phyloP scores from a whole-genome alignment of 2,113 vertebrate genomes.

The Lycaon pictus region DNA sequence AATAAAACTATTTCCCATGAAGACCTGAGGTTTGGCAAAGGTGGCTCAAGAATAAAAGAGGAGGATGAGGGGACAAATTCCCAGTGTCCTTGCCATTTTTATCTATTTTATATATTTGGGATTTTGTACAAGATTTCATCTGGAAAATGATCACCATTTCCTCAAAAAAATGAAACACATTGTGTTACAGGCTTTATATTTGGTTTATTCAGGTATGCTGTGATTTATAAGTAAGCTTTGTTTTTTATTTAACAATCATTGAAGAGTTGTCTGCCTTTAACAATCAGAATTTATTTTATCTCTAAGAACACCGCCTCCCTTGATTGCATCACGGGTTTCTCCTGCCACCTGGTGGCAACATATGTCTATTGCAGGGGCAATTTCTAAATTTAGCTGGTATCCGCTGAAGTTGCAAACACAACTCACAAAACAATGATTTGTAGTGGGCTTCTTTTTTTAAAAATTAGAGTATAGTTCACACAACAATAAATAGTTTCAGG shows the following conservation, averaged over 20 bases:
- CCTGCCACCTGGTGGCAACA: constrained; percentile 81
- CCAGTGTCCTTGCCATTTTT: neutral
- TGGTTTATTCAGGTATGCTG: constrained; percentile 29
- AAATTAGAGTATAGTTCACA: neutral
- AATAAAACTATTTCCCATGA: constrained; percentile 6
- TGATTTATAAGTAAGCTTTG: constrained; percentile 64
- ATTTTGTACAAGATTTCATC: neutral
- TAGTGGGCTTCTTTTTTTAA: neutral
- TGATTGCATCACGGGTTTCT: constrained; percentile 66
- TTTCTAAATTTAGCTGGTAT: constrained; percentile 26
- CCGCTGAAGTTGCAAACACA: neutral
- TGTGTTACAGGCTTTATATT: neutral
- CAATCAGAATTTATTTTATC: constrained; percentile 40
- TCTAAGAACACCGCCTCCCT: neutral
- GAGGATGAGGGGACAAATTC: neutral
- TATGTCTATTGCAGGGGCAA: constrained; percentile 76
- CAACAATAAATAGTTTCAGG: neutral
- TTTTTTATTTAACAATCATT: constrained; percentile 70
- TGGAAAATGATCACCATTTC: neutral
- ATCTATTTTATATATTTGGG: neutral
- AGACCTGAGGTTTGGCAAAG: neutral
- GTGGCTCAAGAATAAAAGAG: neutral
- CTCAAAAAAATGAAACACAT: neutral
- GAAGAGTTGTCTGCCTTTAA: constrained; percentile 55
- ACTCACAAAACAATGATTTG: neutral